Evolutionary conservation across 2,113 vertebrate species (phyloP).

Genomic region (Plecotus auritus): DNA sequence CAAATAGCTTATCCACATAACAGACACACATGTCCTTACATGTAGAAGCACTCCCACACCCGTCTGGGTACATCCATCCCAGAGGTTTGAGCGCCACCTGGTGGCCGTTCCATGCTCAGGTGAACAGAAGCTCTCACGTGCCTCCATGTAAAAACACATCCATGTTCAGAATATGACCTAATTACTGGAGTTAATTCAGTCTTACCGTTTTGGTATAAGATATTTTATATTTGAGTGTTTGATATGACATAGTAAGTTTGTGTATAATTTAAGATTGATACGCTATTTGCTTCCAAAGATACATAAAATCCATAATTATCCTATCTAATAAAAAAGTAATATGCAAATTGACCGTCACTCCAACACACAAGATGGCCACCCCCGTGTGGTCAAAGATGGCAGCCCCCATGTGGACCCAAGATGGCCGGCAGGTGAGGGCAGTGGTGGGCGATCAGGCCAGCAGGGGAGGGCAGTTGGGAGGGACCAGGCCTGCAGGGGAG

Average conservation of each 20-base stretch:
- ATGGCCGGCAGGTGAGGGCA: no score
- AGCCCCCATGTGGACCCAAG: no score
- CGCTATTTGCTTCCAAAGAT: not conserved
- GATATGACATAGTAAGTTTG: not conserved
- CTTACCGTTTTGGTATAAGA: not conserved
- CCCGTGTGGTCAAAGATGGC: no score
- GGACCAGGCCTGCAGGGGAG: no score
- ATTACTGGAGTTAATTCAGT: not conserved
- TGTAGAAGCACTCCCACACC: no score
- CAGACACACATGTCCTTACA: no score
- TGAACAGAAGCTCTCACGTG: not conserved
- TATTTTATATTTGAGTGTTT: not conserved
- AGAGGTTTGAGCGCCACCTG: slow-evolving; percentile 76
- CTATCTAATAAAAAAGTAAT: no score
- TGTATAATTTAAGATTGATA: not conserved
- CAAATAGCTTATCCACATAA: no score
- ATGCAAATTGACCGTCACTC: no score
- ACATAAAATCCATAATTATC: not conserved
- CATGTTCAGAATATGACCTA: not conserved
- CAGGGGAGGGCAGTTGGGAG: no score
- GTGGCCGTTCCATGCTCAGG: slow-evolving; percentile 51
- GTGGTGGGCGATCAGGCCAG: no score
- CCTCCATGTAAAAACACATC: not conserved
- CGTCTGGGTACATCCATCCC: not conserved
- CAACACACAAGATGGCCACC: no score